Evolutionary conservation across 2,113 vertebrate genomes (phyloP).

Genomic region (Ellobius talpinus): DNA sequence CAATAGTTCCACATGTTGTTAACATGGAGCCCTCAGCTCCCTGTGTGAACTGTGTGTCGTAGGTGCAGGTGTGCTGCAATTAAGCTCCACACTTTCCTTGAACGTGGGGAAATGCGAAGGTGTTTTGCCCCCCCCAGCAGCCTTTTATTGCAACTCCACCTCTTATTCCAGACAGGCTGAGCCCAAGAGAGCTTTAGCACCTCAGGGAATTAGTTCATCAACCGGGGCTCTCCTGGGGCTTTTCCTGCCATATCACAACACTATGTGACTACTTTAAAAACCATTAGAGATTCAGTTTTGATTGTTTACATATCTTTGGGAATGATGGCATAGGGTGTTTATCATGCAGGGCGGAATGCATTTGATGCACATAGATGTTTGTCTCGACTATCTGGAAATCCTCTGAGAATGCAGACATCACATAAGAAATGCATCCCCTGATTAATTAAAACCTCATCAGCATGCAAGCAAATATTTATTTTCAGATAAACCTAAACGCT

Average conservation of each 20-base stretch:
- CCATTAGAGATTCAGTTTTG: slow-evolving; percentile 1
- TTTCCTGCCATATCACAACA: slow-evolving; percentile 5
- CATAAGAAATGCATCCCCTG: neutral
- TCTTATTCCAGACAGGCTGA: neutral
- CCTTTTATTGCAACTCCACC: neutral
- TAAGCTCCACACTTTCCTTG: neutral
- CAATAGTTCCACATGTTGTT: neutral
- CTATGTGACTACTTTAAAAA: neutral
- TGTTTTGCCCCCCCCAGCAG: neutral
- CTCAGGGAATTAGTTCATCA: slow-evolving; percentile 43
- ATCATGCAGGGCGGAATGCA: neutral
- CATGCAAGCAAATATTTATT: slow-evolving; percentile 58
- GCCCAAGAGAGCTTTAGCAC: neutral
- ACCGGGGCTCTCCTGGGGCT: neutral
- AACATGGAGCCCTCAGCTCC: neutral
- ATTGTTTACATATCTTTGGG: slow-evolving; percentile 42
- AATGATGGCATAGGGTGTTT: neutral
- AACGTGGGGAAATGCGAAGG: neutral
- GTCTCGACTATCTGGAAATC: neutral
- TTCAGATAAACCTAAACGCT: slow-evolving; percentile 34
- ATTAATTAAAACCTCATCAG: slow-evolving; percentile 43
- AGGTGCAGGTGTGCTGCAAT: accelerated
- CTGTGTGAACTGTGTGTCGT: neutral
- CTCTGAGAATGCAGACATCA: slow-evolving; percentile 14
- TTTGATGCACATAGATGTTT: neutral